phyloP scores from a whole-genome alignment of 30 jellyfish, hydroid and myxozoan species.

The Phacellophora camtschatica region DNA sequence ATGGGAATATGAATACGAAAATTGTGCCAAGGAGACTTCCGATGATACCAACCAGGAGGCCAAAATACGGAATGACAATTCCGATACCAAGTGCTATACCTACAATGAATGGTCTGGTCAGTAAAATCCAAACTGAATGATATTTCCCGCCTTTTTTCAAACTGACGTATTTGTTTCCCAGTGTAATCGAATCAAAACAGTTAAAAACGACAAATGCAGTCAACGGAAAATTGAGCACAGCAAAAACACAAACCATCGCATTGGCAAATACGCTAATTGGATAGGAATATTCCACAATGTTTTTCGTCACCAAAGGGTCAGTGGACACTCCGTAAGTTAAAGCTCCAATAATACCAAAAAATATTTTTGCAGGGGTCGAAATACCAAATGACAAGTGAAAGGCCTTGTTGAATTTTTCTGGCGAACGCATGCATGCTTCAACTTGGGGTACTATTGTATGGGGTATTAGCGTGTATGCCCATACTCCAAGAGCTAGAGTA shows the following conservation, averaged over 20 bases:
- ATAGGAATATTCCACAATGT: conserved; percentile 11
- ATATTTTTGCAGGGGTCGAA: conserved; percentile 36
- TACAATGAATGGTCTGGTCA: conserved; percentile 50
- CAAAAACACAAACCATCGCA: conserved; percentile 34
- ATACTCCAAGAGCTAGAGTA: conserved; percentile 59
- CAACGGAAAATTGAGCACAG: conserved; percentile 47
- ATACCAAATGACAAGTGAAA: conserved; percentile 26
- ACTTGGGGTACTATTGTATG: conserved; percentile 71
- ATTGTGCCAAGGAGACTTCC: conserved; percentile 70
- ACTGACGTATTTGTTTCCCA: conserved; percentile 23
- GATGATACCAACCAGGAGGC: conserved; percentile 60
- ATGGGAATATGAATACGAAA: conserved; percentile 48
- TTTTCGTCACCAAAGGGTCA: conserved; percentile 26
- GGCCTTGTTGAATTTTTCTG: conserved; percentile 27
- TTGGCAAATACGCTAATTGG: conserved; percentile 32
- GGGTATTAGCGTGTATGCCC: conserved; percentile 27
- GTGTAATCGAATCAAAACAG: conserved; percentile 38
- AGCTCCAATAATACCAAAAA: conserved; percentile 74
- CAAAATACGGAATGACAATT: conserved; percentile 64
- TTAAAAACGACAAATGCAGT: conserved; percentile 58
- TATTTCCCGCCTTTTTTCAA: conserved; percentile 47
- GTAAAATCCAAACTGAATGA: conserved; percentile 55
- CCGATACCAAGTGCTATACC: conserved; percentile 43
- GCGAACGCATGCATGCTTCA: conserved; percentile 74
- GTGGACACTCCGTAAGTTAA: conserved; percentile 68